phyloP scores from a whole-genome alignment of 2,113 vertebrate species.

The Synchiropus splendidus region DNA sequence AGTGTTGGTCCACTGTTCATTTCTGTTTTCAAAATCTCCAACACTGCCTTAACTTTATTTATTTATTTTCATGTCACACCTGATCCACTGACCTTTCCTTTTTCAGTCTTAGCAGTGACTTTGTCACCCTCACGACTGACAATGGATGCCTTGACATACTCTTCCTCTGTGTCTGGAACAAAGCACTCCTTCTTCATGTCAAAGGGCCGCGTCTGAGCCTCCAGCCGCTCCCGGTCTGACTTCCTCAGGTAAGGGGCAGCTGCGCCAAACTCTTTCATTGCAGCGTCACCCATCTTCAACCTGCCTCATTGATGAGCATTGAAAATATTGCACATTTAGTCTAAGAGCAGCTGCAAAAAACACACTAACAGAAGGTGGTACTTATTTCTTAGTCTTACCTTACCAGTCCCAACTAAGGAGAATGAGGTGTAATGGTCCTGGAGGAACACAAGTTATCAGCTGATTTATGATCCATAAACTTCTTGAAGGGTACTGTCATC shows the following conservation, averaged over 20 bases:
- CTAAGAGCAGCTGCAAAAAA: too few relatives aligned
- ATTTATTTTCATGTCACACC: too few relatives aligned
- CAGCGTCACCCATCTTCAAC: constrained; percentile 72
- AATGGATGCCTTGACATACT: constrained; percentile 74
- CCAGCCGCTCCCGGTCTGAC: constrained; percentile 78
- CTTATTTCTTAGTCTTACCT: constrained; percentile 50
- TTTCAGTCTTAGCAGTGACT: constrained; percentile 70
- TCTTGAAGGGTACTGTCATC: not conserved
- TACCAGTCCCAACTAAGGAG: constrained; percentile 18
- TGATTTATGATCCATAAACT: not conserved
- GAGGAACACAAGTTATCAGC: constrained; percentile 13
- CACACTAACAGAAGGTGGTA: too few relatives aligned
- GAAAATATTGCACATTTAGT: too few relatives aligned
- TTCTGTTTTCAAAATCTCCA: too few relatives aligned
- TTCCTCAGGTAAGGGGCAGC: constrained; percentile 76
- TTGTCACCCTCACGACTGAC: constrained; percentile 70
- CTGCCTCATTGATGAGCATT: too few relatives aligned
- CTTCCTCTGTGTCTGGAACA: constrained; percentile 71
- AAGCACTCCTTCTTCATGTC: constrained; percentile 81
- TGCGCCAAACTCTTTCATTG: constrained; percentile 71
- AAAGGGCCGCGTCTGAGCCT: constrained; percentile 73
- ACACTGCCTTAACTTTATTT: not conserved
- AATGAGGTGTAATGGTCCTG: constrained; percentile 37
- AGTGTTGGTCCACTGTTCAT: too few relatives aligned
- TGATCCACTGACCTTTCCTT: constrained; percentile 68